Evolutionary conservation across 2,113 vertebrate genomes (phyloP), one percentile per base, ranked within the genome.

Genomic region (Parus major): DNA sequence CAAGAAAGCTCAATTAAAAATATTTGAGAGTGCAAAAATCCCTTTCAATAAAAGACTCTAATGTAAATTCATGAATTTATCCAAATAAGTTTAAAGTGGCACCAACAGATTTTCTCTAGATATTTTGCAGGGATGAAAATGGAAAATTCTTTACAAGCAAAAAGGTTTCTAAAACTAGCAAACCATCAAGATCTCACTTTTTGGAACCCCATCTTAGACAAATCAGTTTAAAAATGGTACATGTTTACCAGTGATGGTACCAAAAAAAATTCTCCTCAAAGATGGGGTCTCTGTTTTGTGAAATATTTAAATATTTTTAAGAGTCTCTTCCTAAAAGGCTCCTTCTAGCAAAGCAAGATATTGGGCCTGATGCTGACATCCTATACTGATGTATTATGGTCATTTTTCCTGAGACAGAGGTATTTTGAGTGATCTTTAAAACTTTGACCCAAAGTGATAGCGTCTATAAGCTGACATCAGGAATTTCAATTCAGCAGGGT

Each of bases 1-100:
- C 66, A 95, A 71, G 19, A 92, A 94, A 95, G 35, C 66, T 91
- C 68, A 69, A 63, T 85, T 76, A 82, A 87, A 81, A 59, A 70
- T 72, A 70, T 81, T 88, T 92, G 59, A 64, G 31, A 63, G 49
- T 63, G 49, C 65, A 93, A 92, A 91, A 27, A 39, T 90, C 59
- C 59, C 9, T 86, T 91, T 86, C 46, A 88, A 33, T 86, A 70
- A 78, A 28, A 85, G 9, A 50, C 27, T 89, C 5, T 59, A 82
- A 80, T 87, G 64, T 78, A 70, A 75, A 80, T 96, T 86, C 72
- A 88, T 92, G 0, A 83, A 83, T 86, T 94, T 81, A 53, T 71
- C 64, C 28, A 83, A 90, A n/a, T 52, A 81, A 93, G 20, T 77
- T 86, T 75, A 56, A 95, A 86, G 15, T 44, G 2, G 69, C 50